Evolutionary conservation across 2,888 invertebrate genomes (phyloP), one percentile per base, ranked within the genome.

Genomic region (Lymantria monacha): DNA sequence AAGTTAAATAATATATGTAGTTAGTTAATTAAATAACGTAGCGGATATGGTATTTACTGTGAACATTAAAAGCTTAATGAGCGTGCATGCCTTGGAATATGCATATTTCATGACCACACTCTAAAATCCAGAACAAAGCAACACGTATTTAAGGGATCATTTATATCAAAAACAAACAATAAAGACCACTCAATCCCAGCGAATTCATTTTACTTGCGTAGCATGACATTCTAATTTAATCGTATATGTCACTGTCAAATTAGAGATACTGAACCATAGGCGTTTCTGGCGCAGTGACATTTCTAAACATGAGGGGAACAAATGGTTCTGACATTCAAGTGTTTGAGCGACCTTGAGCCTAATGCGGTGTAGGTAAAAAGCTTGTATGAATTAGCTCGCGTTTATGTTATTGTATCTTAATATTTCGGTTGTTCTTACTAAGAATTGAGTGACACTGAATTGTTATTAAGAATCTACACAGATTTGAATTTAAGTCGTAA

Each of bases 241-340:
- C 83, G 83, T 78, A 80, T 83, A 81, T 82, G 81, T 88, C 87
- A 86, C 79, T 88, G 86, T 87, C 87, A 87, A 86, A 87, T 87
- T 82, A 85, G 81, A 83, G 83, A 83, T 80, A 86, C 81, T 85
- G 85, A 83, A 83, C 82, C 83, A 87, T 89, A 86, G 81, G 83
- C 84, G 72, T 81, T 84, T 87, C 84, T 83, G 74, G 72, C 79
- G 67, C 83, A 84, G 79, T 89, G 90, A 88, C 90, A 87, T 91
- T 90, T 88, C 87, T 77, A 83, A 89, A 83, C 81, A 85, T 70
- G 79, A 83, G 81, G 87, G 87, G 84, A 79, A 82, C 81, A 87
- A 87, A 87, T 84, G 85, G 79, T 82, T 83, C 72, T 86, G 88
- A 87, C 87, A 88, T 89, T 90, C 79, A 79, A 87, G 83, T 83